Conservation (phyloP, 2,888 invertebrate species). For the Eristalinus sepulchralis region DNA sequence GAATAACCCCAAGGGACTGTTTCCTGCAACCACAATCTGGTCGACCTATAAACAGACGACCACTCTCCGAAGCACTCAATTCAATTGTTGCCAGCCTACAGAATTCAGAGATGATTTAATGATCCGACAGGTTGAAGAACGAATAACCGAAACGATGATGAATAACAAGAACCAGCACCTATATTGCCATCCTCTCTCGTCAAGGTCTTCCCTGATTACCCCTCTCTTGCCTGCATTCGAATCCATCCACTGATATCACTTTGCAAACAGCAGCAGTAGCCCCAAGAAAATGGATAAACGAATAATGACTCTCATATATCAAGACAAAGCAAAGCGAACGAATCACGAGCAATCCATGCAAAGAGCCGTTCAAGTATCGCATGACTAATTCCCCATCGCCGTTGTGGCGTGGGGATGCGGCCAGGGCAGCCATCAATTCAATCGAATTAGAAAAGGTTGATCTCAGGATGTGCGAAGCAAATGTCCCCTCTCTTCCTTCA, state of each 20-base stretch:
- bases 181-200: neutral
- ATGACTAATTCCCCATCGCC: slow-evolving; percentile 57
- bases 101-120: neutral
- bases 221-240: neutral
- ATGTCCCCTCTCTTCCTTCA: neutral
- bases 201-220: neutral
- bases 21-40: neutral
- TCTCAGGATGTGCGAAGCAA: neutral
- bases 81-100: neutral
- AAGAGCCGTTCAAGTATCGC: slow-evolving; percentile 55
- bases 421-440: slow-evolving; percentile 22
- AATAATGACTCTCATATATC: slow-evolving; percentile 63
- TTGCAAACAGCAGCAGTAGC: slow-evolving; percentile 44
- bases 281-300: slow-evolving; percentile 41
- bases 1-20: neutral
- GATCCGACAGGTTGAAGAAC: neutral
- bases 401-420: neutral
- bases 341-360: slow-evolving; percentile 17
- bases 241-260: slow-evolving; percentile 7
- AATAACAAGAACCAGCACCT: neutral
- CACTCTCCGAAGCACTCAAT: neutral
- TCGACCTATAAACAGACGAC: neutral
- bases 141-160: neutral
- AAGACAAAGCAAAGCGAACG: slow-evolving; percentile 31
- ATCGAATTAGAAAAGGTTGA: slow-evolving; percentile 27